Percentiles rank a stretch among this genome's conserved stretches.
Evolutionary conservation across 2,797 vertebrate species (phyloP).

Genomic region (Pempheris klunzingeri): DNA sequence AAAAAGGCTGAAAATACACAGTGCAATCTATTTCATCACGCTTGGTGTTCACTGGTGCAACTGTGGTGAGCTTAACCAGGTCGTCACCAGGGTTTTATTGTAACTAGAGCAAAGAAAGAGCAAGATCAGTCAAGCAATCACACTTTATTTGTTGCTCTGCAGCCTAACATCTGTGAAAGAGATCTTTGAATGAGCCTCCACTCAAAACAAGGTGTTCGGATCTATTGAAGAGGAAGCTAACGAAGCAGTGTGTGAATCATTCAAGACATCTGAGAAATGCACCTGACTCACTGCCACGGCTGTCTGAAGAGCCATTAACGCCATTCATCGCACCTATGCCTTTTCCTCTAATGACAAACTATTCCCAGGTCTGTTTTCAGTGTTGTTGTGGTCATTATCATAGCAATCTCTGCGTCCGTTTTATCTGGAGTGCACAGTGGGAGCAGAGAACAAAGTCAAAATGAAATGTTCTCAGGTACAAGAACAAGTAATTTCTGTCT

Average conservation of each 20-base stretch:
- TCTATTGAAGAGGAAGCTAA: not conserved
- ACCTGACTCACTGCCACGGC: constrained; percentile 13
- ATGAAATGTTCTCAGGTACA: constrained; percentile 4
- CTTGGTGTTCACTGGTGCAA: constrained; percentile 29
- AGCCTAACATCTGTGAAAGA: not conserved
- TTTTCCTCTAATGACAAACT: constrained; percentile 27
- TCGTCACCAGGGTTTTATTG: constrained; percentile 2
- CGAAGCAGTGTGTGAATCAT: too few species aligned
- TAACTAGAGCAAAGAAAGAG: not conserved
- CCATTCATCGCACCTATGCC: constrained; percentile 13
- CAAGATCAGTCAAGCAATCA: too few species aligned
- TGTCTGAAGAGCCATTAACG: not conserved
- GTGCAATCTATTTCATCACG: constrained; percentile 35
- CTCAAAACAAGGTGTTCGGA: not conserved
- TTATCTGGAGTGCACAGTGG: not conserved
- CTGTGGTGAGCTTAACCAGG: constrained; percentile 8
- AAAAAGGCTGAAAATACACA: constrained; percentile 50
- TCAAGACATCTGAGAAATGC: constrained; percentile 10
- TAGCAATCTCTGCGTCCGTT: constrained; percentile 3
- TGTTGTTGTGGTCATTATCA: constrained; percentile 18
- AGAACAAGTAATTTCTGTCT: not conserved
- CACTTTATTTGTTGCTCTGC: not conserved
- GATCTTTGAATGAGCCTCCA: not conserved
- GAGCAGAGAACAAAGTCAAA: not conserved
- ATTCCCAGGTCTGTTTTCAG: constrained; percentile 2